Conservation (phyloP, 2,113 vertebrate genomes). For the Pedetes capensis region DNA sequence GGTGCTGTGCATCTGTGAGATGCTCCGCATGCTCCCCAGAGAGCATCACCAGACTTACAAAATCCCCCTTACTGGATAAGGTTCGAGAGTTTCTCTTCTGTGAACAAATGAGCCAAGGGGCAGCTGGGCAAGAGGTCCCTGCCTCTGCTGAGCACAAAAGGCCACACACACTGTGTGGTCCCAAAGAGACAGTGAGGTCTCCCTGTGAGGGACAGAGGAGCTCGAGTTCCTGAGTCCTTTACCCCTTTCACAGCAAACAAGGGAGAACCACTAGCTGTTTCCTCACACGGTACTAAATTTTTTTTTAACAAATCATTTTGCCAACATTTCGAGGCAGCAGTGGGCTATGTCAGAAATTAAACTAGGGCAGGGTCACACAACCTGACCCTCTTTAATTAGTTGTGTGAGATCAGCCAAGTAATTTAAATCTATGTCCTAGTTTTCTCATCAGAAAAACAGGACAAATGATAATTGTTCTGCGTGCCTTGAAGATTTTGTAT, state of each 20-base stretch:
- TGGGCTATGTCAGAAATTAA: constrained; percentile 23
- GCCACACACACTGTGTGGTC: no score
- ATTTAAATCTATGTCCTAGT: constrained; percentile 68
- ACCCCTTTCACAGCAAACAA: background rate
- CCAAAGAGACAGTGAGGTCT: background rate
- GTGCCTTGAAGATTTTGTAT: background rate
- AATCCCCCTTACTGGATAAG: background rate
- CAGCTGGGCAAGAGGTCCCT: background rate
- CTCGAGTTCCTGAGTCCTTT: background rate
- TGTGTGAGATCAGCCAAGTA: constrained; percentile 27
- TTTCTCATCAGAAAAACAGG: constrained; percentile 61
- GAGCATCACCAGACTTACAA: background rate
- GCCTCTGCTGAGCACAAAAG: background rate
- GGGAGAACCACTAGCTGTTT: background rate
- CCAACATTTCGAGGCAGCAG: background rate
- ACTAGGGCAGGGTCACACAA: constrained; percentile 58
- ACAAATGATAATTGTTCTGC: background rate
- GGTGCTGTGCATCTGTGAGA: accelerated
- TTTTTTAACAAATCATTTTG: background rate
- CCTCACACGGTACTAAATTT: no score
- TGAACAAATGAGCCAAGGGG: background rate
- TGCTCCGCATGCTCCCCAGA: background rate
- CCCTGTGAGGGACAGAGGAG: background rate
- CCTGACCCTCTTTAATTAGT: constrained; percentile 62
- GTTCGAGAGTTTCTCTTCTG: background rate